phyloP scores from a whole-genome alignment of 2,113 vertebrate species.

The Amazona vittata region DNA sequence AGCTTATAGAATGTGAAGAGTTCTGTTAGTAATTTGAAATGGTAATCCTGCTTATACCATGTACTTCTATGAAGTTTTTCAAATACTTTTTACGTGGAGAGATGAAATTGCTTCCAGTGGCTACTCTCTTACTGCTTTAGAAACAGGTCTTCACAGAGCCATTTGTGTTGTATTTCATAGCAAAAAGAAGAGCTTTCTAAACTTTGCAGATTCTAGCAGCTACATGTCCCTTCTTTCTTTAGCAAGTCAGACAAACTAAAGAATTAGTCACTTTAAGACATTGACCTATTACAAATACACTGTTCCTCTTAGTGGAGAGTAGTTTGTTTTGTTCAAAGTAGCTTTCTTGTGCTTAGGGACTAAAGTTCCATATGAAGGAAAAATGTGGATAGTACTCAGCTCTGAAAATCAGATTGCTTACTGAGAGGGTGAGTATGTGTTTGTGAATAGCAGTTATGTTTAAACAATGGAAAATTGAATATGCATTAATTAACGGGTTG shows the following conservation, averaged over 20 bases:
- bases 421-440: background rate
- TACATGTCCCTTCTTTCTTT: background rate
- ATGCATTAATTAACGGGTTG: background rate
- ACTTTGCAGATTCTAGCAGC: background rate
- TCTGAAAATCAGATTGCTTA: background rate
- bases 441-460: background rate
- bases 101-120: background rate
- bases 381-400: background rate
- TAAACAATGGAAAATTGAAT: background rate
- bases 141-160: background rate
- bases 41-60: background rate
- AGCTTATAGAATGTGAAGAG: background rate
- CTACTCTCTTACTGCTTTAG: background rate
- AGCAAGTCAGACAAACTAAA: background rate
- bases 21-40: background rate
- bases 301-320: background rate
- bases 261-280: background rate
- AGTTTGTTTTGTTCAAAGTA: background rate
- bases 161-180: background rate
- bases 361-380: background rate
- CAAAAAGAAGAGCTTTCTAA: background rate
- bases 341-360: background rate
- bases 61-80: background rate
- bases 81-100: background rate
- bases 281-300: background rate